Conservation (phyloP, 2,888 invertebrate species). For the Amphipoea lucens region DNA sequence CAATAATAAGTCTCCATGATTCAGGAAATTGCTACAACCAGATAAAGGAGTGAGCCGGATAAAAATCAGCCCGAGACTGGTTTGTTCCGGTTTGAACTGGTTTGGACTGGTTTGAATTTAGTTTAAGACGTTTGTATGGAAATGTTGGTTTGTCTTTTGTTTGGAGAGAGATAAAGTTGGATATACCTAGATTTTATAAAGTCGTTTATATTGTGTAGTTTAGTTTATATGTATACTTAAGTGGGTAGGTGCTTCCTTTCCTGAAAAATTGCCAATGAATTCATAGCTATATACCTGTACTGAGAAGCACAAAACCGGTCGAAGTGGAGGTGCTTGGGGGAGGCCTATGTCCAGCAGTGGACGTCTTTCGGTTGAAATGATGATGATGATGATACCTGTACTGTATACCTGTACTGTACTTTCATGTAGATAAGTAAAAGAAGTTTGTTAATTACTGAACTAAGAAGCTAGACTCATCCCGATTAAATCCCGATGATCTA, state of each 20-base stretch:
- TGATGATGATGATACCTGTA: no score
- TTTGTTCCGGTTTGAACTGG: slow-evolving; percentile 51
- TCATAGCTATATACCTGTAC: neutral
- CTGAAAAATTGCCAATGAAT: neutral
- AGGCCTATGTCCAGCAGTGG: no score
- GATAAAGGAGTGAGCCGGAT: slow-evolving; percentile 61
- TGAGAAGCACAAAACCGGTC: no score
- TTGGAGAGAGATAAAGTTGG: neutral
- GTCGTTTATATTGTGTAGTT: neutral
- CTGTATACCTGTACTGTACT: neutral
- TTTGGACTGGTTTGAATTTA: slow-evolving; percentile 34
- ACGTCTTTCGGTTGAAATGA: no score
- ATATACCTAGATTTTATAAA: neutral
- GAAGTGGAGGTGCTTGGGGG: no score
- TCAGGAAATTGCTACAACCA: slow-evolving; percentile 67
- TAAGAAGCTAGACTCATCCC: no score
- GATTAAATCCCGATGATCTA: neutral
- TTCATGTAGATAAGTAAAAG: neutral
- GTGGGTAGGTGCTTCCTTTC: neutral
- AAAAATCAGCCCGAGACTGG: slow-evolving; percentile 60
- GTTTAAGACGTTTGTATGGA: slow-evolving; percentile 48
- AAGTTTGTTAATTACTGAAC: neutral
- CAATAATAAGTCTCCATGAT: slow-evolving; percentile 64
- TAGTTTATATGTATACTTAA: neutral
- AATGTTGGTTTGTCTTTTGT: slow-evolving; percentile 30